Percentiles rank a stretch among this genome's conserved stretches.
Conservation (phyloP, 2,797 vertebrate genomes). For the Hyperoplus immaculatus region DNA sequence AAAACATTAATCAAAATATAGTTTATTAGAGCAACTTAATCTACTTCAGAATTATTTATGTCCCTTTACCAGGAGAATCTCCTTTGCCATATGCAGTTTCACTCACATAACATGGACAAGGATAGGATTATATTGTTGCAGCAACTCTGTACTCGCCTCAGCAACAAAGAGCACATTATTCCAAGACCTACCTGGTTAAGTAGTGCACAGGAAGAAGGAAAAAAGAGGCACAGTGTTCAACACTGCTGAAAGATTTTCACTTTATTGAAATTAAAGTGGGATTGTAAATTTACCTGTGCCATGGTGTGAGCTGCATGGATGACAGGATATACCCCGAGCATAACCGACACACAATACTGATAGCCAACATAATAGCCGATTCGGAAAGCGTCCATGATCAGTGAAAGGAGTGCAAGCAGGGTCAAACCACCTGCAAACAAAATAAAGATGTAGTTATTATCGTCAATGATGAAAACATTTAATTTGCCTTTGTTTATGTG, state of each 20-base stretch:
- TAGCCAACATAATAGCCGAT: constrained; percentile 95
- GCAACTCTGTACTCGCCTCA: constrained; percentile 55
- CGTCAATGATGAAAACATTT: not conserved
- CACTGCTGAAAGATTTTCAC: constrained; percentile 68
- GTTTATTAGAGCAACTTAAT: not conserved
- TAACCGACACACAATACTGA: constrained; percentile 90
- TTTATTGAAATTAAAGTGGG: constrained; percentile 55
- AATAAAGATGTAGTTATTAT: not conserved
- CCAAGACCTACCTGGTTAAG: constrained; percentile 57
- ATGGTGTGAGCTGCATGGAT: constrained; percentile 93
- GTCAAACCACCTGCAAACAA: constrained; percentile 90
- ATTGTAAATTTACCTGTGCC: constrained; percentile 89
- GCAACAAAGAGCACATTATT: constrained; percentile 82
- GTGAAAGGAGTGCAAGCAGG: constrained; percentile 92
- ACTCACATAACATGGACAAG: constrained; percentile 67
- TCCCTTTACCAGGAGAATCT: constrained; percentile 40
- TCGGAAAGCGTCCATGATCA: constrained; percentile 95
- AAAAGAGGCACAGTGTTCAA: constrained; percentile 55
- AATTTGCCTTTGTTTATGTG: not conserved
- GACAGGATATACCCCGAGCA: constrained; percentile 92
- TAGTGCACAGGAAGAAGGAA: constrained; percentile 24
- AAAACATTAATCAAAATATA: not conserved
- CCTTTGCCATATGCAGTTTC: constrained; percentile 48
- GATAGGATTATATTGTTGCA: constrained; percentile 74
- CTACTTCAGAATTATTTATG: constrained; percentile 5